Evolutionary conservation across 2,888 invertebrate genomes (phyloP).

Genomic region (Chymomyza amoena): DNA sequence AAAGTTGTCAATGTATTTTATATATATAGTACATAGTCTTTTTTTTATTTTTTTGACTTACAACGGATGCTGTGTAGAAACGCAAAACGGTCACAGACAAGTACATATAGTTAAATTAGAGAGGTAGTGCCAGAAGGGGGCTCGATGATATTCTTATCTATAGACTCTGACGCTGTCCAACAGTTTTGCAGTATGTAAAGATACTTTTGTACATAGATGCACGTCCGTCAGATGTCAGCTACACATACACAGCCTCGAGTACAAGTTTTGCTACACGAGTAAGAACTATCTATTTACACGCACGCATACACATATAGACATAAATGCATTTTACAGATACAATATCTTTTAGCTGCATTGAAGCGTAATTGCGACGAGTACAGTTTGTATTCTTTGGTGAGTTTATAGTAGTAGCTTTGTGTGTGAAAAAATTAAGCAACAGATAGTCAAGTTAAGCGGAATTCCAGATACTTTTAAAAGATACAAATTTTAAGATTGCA

Average conservation of each 20-base stretch:
- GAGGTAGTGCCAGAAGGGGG: neutral
- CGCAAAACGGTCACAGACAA: neutral
- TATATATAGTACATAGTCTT: neutral
- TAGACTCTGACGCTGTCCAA: neutral
- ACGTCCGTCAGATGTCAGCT: neutral
- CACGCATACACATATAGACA: constrained; percentile 1
- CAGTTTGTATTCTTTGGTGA: neutral
- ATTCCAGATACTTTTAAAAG: too few relatives aligned
- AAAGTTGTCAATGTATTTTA: constrained; percentile 58
- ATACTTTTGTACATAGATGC: neutral
- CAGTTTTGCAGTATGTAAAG: neutral
- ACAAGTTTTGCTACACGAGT: constrained; percentile 43
- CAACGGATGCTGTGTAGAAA: constrained; percentile 16
- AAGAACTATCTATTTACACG: constrained; percentile 34
- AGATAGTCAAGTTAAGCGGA: too few relatives aligned
- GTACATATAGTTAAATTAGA: neutral
- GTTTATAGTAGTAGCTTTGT: too few relatives aligned
- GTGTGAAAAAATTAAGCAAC: too few relatives aligned
- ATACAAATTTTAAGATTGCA: too few relatives aligned
- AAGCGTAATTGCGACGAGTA: constrained; percentile 59
- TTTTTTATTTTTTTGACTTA: constrained; percentile 35
- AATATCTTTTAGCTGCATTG: constrained; percentile 67
- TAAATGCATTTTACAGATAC: constrained; percentile 50
- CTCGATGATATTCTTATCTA: neutral
- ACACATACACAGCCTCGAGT: constrained; percentile 1